Evolutionary conservation across 2,797 vertebrate species (phyloP).

Genomic region (Valencia hispanica): DNA sequence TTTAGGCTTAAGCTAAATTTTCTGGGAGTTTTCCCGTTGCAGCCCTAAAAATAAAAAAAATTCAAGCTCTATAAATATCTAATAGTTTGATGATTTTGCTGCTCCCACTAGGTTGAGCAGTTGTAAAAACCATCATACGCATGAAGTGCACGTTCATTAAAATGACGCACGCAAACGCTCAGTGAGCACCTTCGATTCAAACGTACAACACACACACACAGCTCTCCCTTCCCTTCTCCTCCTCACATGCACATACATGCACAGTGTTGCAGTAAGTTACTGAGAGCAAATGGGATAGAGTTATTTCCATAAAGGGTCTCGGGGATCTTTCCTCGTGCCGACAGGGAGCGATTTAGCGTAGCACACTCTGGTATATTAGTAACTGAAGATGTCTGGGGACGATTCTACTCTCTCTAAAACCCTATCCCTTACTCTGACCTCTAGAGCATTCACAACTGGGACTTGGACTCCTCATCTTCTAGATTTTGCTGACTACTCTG

Average conservation of each 20-base stretch:
- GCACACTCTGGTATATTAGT: conserved; percentile 80
- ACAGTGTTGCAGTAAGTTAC: conserved; percentile 66
- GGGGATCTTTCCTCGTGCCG: conserved; percentile 71
- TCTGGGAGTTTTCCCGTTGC: conserved; percentile 21
- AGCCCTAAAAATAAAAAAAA: conserved; percentile 61
- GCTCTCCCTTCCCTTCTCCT: neutral
- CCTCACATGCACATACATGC: conserved; percentile 14
- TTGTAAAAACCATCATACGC: conserved; percentile 74
- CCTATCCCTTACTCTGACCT: conserved; percentile 74
- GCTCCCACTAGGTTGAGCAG: conserved; percentile 67
- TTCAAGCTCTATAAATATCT: conserved; percentile 69
- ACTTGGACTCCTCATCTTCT: conserved; percentile 63
- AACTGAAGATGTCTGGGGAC: conserved; percentile 79
- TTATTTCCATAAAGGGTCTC: conserved; percentile 85
- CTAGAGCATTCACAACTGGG: conserved; percentile 71
- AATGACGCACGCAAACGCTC: conserved; percentile 57
- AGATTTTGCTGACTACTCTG: conserved; percentile 61
- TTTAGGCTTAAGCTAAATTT: conserved; percentile 62
- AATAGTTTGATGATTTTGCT: conserved; percentile 70
- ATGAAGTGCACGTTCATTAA: conserved; percentile 74
- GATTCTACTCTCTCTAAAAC: conserved; percentile 69
- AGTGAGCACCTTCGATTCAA: conserved; percentile 57
- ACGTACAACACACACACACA: conserved; percentile 19
- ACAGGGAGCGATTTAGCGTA: conserved; percentile 81
- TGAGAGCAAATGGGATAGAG: conserved; percentile 80